These are phyloP conservation scores for Theonella swinhoei DNA, from an alignment of 37 sponge, comb jelly and placozoan genomes.

Conservation along the genomic window DNA sequence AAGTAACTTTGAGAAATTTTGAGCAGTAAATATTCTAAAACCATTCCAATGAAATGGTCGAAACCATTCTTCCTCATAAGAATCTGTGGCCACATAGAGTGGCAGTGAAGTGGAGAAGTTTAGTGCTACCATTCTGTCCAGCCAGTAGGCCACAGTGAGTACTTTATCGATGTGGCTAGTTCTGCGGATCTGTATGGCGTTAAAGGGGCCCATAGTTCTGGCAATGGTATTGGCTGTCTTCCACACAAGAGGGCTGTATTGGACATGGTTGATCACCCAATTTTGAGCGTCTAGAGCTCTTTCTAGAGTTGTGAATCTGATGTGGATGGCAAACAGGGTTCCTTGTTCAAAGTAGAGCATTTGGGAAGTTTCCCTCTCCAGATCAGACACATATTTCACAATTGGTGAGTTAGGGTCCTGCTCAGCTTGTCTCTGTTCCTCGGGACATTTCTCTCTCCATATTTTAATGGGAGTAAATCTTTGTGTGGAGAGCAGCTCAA, in stretches of 20 bases:
- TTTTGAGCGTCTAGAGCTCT: slow-evolving; percentile 55
- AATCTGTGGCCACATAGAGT: slow-evolving; percentile 87
- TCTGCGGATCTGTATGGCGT: slow-evolving; percentile 85
- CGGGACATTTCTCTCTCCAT: slow-evolving; percentile 72
- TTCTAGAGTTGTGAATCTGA: slow-evolving; percentile 61
- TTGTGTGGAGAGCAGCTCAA: slow-evolving; percentile 46
- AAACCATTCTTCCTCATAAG: slow-evolving; percentile 52
- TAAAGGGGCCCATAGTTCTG: slow-evolving; percentile 45
- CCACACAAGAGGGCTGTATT: slow-evolving; percentile 25
- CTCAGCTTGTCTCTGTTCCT: slow-evolving; percentile 33
- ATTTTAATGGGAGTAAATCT: slow-evolving; percentile 18
- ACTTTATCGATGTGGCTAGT: slow-evolving; percentile 46
- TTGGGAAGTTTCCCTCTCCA: slow-evolving; percentile 46
- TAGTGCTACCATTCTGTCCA: slow-evolving; percentile 36
- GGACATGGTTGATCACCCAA: slow-evolving; percentile 49
- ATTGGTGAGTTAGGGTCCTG: slow-evolving; percentile 16
- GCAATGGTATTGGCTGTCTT: slow-evolving; percentile 25
- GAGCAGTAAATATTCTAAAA: slow-evolving; percentile 54
- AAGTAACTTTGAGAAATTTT: slow-evolving; percentile 46
- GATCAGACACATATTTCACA: slow-evolving; percentile 58
- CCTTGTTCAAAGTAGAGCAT: slow-evolving; percentile 88
- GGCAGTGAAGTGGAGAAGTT: slow-evolving; percentile 40
- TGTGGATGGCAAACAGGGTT: slow-evolving; percentile 78
- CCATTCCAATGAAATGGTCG: slow-evolving; percentile 52
- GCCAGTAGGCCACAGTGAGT: slow-evolving; percentile 57